These are phyloP conservation scores for Nemotelus nigrinus DNA, from an alignment of 2,888 invertebrate species.

Conservation along the genomic window DNA sequence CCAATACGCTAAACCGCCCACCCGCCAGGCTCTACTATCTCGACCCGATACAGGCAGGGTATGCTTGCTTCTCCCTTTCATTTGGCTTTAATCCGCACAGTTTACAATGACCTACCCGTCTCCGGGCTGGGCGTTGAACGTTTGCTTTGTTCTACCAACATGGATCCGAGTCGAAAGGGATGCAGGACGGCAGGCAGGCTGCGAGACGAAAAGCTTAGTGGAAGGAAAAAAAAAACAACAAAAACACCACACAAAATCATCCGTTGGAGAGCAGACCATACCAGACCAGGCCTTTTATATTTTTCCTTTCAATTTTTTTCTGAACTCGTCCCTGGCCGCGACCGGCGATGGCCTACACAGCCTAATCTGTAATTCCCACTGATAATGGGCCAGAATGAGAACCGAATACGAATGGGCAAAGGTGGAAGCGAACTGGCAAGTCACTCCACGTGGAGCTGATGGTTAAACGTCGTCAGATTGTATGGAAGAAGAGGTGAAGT, in stretches of 20 bases:
- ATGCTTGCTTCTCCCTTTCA: neutral
- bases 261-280: neutral
- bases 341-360: neutral
- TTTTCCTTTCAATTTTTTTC: constrained; percentile 23
- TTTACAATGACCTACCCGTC: constrained; percentile 29
- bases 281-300: constrained; percentile 35
- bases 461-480: constrained; percentile 12
- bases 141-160: neutral
- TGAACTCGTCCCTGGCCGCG: neutral
- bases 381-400: constrained; percentile 35
- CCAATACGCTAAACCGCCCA: neutral
- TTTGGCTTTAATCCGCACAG: constrained; percentile 27
- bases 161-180: too few relatives aligned
- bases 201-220: neutral
- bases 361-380: constrained; percentile 33
- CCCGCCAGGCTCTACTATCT: too few relatives aligned
- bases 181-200: too few relatives aligned
- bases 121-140: neutral
- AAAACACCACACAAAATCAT: constrained; percentile 28
- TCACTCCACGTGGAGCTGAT: constrained; percentile 40
- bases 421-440: neutral
- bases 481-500: neutral
- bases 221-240: constrained; percentile 25
- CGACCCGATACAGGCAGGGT: too few relatives aligned
- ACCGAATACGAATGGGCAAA: neutral